Evolutionary conservation across 2,888 invertebrate species (phyloP), one percentile per base, ranked within the genome.

Genomic region (Drepana falcataria): DNA sequence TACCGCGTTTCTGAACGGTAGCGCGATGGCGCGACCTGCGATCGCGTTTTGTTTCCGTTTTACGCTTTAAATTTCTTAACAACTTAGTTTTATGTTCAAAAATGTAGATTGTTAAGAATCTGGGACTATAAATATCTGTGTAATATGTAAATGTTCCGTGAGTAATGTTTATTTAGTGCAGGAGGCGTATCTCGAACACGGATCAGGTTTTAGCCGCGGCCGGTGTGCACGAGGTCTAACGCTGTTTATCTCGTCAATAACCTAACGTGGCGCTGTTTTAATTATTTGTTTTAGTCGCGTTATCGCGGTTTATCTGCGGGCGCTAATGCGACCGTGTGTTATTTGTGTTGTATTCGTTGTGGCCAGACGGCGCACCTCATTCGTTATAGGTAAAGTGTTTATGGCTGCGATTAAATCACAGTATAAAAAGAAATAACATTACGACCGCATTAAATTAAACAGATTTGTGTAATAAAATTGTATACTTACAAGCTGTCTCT

Each of bases 1-100:
- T 75, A 82, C 80, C 81, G 80, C 73, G 75, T 75, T 73, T 67
- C 69, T 64, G 73, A 44, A 73, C 80, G 70, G 81, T 79, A 83
- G 83, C 83, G 66, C 59, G 66, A 65, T 69, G 66, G 69, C 60
- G 55, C 55, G 60, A 58, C 61, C 59, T 54, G 58, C 59, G 70
- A 63, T 71, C 70, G 72, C 70, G 75, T 77, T 79, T 77, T 76
- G 77, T 69, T 40, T 6, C 40, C 7, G 40, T 4, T 40, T 40
- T 40, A 40, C 40, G 21, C 21, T 21, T 21, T 21, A 21, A 21
- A 21, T 21, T 21, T 21, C 21, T 21, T 21, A 21, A 21, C 21
- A 21, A 21, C 21, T 21, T 21, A 21, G 21, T 21, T 21, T 21
- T 21, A 21, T 21, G 21, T 21, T 21, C 21, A 21, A 21, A 21